Percentiles rank a stretch among this genome's conserved stretches.
phyloP scores from a whole-genome alignment of 2,888 invertebrate genomes.

The Carcina quercana region DNA sequence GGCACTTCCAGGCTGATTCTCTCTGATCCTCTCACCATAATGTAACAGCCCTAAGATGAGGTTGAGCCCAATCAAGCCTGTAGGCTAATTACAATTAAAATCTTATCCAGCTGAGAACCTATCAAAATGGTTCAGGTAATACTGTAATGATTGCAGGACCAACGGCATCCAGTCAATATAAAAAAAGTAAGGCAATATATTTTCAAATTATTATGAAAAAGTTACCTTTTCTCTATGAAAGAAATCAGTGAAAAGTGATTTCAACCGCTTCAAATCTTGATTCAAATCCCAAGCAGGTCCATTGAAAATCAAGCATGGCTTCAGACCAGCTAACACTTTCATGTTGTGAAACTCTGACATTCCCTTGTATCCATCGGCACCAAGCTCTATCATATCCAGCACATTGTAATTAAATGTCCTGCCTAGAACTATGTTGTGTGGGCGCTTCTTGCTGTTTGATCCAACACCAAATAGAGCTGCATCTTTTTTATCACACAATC shows the following conservation, averaged over 20 bases:
- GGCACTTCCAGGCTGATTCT: no score
- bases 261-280: conserved; percentile 86
- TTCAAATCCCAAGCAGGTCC: conserved; percentile 93
- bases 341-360: conserved; percentile 86
- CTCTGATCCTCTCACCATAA: no score
- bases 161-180: no score
- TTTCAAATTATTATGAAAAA: neutral
- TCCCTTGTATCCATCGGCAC: conserved; percentile 87
- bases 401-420: conserved; percentile 92
- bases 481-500: conserved; percentile 86
- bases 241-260: conserved; percentile 93
- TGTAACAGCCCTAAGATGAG: no score
- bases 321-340: conserved; percentile 86
- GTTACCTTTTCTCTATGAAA: conserved; percentile 86
- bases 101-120: no score
- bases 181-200: no score
- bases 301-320: conserved; percentile 93
- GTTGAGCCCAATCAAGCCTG: no score
- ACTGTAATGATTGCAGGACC: no score
- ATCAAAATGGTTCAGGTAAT: no score
- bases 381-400: conserved; percentile 97
- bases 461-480: conserved; percentile 93
- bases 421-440: conserved; percentile 92
- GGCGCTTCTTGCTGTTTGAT: conserved; percentile 95
- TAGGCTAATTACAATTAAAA: no score